Conservation (phyloP, 2,888 invertebrate genomes). For the Philereme transversata region DNA sequence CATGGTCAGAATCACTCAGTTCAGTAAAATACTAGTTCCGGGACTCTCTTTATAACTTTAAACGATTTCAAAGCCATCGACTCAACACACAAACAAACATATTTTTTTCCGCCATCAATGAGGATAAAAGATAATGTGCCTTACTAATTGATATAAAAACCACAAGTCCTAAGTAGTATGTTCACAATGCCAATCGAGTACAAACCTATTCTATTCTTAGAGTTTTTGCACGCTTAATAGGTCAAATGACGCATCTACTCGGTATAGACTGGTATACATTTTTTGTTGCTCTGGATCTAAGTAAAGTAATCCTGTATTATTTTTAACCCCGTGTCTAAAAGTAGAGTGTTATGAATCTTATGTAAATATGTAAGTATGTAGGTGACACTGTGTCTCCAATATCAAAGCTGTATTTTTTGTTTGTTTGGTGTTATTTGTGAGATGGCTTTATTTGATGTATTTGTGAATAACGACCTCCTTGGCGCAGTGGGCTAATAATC, state of each 20-base stretch:
- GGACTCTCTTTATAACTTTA: no score
- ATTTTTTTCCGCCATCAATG: constrained; percentile 43
- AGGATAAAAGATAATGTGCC: constrained; percentile 48
- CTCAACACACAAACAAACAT: constrained; percentile 19
- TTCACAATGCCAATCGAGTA: constrained; percentile 28
- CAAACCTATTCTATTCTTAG: constrained; percentile 45
- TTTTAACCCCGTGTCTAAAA: neutral
- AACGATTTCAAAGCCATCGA: neutral
- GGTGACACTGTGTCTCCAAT: no score
- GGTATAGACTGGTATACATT: constrained; percentile 18
- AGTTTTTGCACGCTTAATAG: constrained; percentile 56
- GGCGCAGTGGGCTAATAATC: no score
- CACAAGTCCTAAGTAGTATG: constrained; percentile 26
- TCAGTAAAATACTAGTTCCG: no score
- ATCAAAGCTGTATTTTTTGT: no score
- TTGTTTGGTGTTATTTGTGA: no score
- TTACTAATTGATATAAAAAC: constrained; percentile 53
- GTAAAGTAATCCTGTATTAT: neutral
- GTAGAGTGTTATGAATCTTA: no score
- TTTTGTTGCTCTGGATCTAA: constrained; percentile 30
- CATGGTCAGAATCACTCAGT: no score
- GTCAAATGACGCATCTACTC: constrained; percentile 50
- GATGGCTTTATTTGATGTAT: no score
- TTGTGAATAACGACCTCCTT: no score
- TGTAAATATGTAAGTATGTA: no score